Conservation (phyloP, 2,113 vertebrate genomes). For the Pelvicachromis taeniatus region DNA sequence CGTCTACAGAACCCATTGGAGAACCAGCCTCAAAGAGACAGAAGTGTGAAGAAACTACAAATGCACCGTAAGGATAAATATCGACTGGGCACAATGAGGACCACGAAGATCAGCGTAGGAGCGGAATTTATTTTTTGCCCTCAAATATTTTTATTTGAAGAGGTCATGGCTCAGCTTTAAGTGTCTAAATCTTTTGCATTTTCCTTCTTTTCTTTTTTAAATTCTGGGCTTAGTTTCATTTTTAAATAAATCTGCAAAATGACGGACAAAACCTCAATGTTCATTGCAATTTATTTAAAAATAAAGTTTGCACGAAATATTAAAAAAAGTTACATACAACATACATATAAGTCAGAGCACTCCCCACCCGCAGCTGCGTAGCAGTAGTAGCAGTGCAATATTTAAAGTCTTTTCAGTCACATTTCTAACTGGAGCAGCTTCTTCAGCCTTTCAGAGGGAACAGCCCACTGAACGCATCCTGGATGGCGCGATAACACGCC, state of each 20-base stretch:
- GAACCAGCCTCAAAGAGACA: conserved; percentile 83
- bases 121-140: background rate
- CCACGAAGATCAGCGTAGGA: background rate
- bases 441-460: conserved; percentile 60
- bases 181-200: background rate
- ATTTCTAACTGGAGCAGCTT: background rate
- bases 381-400: background rate
- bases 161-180: background rate
- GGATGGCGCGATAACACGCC: conserved; percentile 90
- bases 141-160: background rate
- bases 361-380: background rate
- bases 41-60: conserved; percentile 58
- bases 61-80: background rate
- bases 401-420: conserved; percentile 11
- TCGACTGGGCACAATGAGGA: background rate
- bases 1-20: conserved; percentile 63
- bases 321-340: background rate
- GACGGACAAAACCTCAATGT: background rate
- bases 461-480: conserved; percentile 95
- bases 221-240: background rate
- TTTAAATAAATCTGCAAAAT: conserved; percentile 38
- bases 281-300: conserved; percentile 46
- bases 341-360: background rate
- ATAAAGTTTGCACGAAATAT: conserved; percentile 23
- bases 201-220: background rate